Evolutionary conservation across 2,113 vertebrate species (phyloP).

Genomic region (Corvus cornix): DNA sequence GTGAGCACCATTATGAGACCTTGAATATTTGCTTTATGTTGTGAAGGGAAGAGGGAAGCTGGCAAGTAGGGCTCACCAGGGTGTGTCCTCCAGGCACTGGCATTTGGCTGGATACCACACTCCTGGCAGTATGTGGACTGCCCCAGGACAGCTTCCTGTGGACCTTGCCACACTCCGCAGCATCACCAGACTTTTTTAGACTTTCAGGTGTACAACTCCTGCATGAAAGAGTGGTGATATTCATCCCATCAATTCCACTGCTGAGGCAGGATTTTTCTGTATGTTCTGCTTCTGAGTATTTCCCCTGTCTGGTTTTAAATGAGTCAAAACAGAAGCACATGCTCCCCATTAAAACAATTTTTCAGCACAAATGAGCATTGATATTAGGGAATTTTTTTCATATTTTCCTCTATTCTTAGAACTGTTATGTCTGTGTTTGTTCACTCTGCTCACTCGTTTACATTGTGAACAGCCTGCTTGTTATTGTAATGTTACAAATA

Average conservation of each 20-base stretch:
- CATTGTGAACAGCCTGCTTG: background rate
- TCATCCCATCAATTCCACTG: background rate
- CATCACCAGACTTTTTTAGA: background rate
- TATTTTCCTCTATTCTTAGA: background rate
- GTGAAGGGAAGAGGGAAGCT: background rate
- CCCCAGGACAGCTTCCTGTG: background rate
- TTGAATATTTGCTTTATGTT: background rate
- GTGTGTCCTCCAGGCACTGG: background rate
- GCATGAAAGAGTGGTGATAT: background rate
- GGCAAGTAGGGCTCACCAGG: background rate
- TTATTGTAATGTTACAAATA: slow-evolving; percentile 41
- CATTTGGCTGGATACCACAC: background rate
- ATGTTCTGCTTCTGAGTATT: background rate
- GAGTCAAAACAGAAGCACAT: background rate
- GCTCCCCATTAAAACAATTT: background rate
- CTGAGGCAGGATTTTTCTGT: background rate
- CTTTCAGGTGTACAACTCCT: background rate
- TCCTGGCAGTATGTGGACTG: background rate
- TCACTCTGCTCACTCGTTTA: background rate
- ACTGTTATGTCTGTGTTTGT: background rate
- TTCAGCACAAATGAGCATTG: background rate
- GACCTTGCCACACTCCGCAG: background rate
- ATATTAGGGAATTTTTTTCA: background rate
- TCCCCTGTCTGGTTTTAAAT: background rate
- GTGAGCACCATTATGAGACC: background rate